A percentile compares a stretch with the other conserved stretches of the same genome.
phyloP scores from a whole-genome alignment of 2,888 invertebrate species.

The Chymomyza procnemis region DNA sequence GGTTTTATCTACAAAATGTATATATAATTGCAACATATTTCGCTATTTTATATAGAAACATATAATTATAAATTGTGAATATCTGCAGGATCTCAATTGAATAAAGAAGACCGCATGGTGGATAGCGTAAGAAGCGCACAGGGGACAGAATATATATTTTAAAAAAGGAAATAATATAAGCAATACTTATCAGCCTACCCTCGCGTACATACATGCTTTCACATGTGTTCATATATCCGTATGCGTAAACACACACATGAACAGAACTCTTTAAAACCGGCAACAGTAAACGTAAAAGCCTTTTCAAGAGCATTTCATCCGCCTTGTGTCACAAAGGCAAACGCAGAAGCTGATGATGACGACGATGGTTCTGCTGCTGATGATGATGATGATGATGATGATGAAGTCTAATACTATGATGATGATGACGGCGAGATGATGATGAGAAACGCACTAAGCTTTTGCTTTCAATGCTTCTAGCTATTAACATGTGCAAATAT shows the following conservation, averaged over 20 bases:
- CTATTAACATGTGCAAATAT: constrained; percentile 68
- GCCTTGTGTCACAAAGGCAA: constrained; percentile 46
- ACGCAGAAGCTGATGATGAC: constrained; percentile 47
- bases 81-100: no score
- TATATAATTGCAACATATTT: no score
- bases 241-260: background rate
- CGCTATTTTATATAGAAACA: no score
- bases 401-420: constrained; percentile 23
- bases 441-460: constrained; percentile 29
- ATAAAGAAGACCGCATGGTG: no score
- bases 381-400: constrained; percentile 25
- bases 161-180: no score
- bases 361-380: constrained; percentile 28
- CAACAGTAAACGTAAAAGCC: background rate
- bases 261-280: background rate
- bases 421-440: constrained; percentile 22
- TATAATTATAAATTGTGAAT: no score
- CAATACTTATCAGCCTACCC: no score
- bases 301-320: background rate
- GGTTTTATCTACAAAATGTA: no score
- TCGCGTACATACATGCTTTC: constrained; percentile 2
- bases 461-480: constrained; percentile 57
- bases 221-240: background rate
- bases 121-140: no score
- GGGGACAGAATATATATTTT: no score